Base-by-base conservation (phyloP, 2,888 invertebrate genomes). In the Pinctada fucata region DNA sequence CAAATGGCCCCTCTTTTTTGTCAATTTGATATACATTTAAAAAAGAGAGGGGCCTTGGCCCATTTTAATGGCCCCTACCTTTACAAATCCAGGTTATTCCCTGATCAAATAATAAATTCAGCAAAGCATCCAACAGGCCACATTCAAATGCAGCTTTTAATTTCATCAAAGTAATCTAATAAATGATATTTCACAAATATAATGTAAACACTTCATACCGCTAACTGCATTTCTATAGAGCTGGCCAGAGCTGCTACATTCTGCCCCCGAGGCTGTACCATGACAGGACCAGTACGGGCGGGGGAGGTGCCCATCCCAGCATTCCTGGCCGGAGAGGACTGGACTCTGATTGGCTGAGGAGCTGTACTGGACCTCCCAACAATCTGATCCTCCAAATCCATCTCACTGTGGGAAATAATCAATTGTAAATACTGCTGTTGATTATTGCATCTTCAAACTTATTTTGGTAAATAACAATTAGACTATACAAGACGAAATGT, bases 151-250 rank as follows among this genome's bases (percentile, higher is more conserved):
- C 31, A 31, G 31, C 31, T 31, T 31, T 31, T 31, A 31, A 31
- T 31, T 31, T 31, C 31, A 31, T 31, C 31, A 31, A 31, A 31
- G 31, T 31, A 31, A 31, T 31, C 31, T 31, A 31, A 31, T 31
- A 31, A 31, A 31, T 31, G 31, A 31, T 31, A 31, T 31, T 31
- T 31, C 31, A 31, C 31, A 31, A 31, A 31, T 31, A 31, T 31
- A 31, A 31, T 31, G 31, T 31, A 31, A 31, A 31, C 31, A 31
- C 31, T 48, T 83, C 87, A 84, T 76, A 88, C 88, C 67, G 82
- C 79, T 49, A 89, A 79, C 77, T 88, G 88, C 73, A 71, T 79
- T 71, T 89, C 89, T 73, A 89, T 88, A 31, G 84, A 83, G 49
- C 83, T 82, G 2, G 87, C 85, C 47, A 89, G 79, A 52, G 83